phyloP scores from a whole-genome alignment of 2,113 vertebrate genomes.

The Gallinago undulata region DNA sequence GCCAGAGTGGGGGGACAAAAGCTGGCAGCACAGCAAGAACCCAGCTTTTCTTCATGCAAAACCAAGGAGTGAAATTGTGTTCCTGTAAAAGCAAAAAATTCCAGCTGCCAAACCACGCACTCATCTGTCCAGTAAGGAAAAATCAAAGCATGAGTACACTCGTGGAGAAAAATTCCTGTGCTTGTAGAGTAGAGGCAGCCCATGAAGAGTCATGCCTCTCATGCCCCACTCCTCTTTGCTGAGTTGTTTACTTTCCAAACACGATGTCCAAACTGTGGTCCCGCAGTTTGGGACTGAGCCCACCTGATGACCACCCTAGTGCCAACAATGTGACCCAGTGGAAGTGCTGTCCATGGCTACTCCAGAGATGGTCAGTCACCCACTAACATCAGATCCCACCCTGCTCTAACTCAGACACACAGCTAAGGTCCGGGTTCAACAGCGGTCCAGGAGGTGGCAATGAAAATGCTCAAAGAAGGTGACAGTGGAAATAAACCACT shows the following conservation, averaged over 20 bases:
- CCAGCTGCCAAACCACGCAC: neutral
- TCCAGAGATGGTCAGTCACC: neutral
- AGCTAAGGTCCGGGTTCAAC: neutral
- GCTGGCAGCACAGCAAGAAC: neutral
- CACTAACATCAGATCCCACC: neutral
- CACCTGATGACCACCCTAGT: too few relatives aligned
- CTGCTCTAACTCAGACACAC: neutral
- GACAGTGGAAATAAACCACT: neutral
- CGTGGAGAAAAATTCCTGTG: neutral
- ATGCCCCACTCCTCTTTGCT: neutral
- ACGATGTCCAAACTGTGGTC: neutral
- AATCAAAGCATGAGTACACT: neutral
- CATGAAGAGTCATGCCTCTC: neutral
- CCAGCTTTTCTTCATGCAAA: neutral
- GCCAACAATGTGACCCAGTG: rapidly evolving
- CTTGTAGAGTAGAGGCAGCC: neutral
- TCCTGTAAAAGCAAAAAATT: neutral
- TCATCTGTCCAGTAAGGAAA: neutral
- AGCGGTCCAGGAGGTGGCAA: neutral
- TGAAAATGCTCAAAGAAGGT: neutral
- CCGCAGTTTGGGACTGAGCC: neutral
- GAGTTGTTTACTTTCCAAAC: neutral
- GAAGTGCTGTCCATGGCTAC: neutral
- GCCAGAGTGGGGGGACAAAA: neutral
- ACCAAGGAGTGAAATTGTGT: neutral